These are phyloP conservation scores for Torymus auratus DNA, from an alignment of 2,888 invertebrate species.

Conservation along the genomic window DNA sequence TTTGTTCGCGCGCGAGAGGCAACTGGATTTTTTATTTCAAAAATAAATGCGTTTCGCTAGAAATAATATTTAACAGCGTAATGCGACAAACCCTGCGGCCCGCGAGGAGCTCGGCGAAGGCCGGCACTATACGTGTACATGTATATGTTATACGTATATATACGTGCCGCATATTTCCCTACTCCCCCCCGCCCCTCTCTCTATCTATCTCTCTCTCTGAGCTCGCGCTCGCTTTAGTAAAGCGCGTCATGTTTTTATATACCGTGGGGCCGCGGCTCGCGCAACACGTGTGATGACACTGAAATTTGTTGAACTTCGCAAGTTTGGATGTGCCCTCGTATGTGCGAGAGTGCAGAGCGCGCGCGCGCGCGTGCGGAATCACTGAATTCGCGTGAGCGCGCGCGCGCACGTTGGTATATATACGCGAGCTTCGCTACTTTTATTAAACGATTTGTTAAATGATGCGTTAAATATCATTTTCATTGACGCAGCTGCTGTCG, in stretches of 20 bases:
- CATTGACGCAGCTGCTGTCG: conserved; percentile 1
- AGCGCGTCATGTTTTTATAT: conserved; percentile 66
- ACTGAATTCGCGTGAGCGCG: conserved; percentile 5
- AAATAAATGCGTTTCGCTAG: conserved; percentile 70
- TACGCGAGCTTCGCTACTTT: conserved; percentile 15
- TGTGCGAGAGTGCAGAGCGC: too few relatives aligned
- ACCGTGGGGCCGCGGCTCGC: conserved; percentile 54
- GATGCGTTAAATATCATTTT: conserved; percentile 18
- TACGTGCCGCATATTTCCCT: background rate
- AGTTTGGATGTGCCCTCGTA: conserved; percentile 37
- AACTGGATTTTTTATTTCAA: conserved; percentile 65
- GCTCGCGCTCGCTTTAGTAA: conserved; percentile 61
- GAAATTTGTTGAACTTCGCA: conserved; percentile 57
- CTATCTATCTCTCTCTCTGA: too few relatives aligned
- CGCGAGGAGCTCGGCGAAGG: conserved; percentile 20
- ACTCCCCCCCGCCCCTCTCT: too few relatives aligned
- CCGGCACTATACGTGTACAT: background rate
- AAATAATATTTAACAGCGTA: conserved; percentile 73
- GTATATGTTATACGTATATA: background rate
- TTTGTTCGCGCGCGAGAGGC: conserved; percentile 64
- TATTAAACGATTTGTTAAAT: conserved; percentile 40
- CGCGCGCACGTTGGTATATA: background rate
- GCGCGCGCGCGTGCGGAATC: conserved; percentile 5
- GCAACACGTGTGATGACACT: conserved; percentile 66
- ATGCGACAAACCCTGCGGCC: conserved; percentile 67